phyloP scores from a whole-genome alignment of 1,140 invertebrate species.

The Drosophila mayri region DNA sequence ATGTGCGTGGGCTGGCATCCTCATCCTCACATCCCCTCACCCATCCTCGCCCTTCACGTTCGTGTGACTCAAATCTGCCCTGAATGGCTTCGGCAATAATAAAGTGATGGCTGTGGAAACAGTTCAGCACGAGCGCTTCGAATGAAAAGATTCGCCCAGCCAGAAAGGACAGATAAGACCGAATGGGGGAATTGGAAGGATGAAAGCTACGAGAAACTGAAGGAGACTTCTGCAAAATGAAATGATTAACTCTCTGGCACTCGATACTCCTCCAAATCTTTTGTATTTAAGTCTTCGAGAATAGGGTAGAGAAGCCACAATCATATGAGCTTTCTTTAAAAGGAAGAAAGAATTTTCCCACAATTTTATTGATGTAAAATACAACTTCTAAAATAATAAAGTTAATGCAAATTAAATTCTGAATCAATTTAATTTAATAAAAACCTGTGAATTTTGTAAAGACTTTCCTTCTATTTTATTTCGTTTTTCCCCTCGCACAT shows the following conservation, averaged over 20 bases:
- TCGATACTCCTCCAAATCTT: constrained; percentile 1
- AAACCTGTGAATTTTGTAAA: not conserved
- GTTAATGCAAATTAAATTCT: not conserved
- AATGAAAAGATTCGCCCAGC: constrained; percentile 33
- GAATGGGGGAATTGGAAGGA: constrained; percentile 20
- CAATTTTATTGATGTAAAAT: no score
- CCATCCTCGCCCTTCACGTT: not conserved
- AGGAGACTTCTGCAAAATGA: constrained; percentile 6
- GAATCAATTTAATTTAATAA: not conserved
- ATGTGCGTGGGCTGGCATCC: constrained; percentile 28
- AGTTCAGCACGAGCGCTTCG: constrained; percentile 41
- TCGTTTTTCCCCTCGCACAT: not conserved
- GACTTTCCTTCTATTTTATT: not conserved
- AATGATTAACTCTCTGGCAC: constrained; percentile 8
- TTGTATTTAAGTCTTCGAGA: not conserved
- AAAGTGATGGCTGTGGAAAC: constrained; percentile 46
- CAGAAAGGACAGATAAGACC: constrained; percentile 24
- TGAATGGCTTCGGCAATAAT: constrained; percentile 50
- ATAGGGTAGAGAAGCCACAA: not conserved
- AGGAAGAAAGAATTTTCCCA: not conserved
- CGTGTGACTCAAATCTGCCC: constrained; percentile 36
- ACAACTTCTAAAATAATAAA: no score
- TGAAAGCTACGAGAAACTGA: constrained; percentile 15
- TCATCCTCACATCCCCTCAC: not conserved
- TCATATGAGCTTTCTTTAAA: not conserved